Evolutionary conservation across 2,888 invertebrate species (phyloP).

Genomic region (Molanna angustata): DNA sequence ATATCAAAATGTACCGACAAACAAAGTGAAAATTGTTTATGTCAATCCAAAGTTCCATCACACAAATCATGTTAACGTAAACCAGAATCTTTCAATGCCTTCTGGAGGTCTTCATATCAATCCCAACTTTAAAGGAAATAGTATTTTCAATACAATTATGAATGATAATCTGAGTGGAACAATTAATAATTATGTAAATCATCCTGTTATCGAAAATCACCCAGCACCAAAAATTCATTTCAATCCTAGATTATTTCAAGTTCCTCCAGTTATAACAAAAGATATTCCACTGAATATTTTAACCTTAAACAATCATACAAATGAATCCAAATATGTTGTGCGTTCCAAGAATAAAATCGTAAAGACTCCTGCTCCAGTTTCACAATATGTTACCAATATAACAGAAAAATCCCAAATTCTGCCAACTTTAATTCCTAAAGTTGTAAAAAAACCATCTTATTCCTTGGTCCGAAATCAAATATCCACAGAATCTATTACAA

Average conservation of each 20-base stretch:
- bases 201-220: not conserved
- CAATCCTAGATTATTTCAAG: slow-evolving; percentile 48
- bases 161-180: not conserved
- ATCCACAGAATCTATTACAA: not conserved
- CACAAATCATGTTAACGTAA: slow-evolving; percentile 18
- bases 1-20: not conserved
- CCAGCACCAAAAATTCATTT: slow-evolving; percentile 44
- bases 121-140: slow-evolving; percentile 43
- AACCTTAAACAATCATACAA: not conserved
- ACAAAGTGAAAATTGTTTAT: not conserved
- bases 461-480: slow-evolving; percentile 20
- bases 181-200: not conserved
- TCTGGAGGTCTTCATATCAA: slow-evolving; percentile 40
- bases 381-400: too few relatives aligned
- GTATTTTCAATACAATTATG: not conserved
- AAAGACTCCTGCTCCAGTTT: too few relatives aligned
- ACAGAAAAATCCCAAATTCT: not conserved
- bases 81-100: slow-evolving; percentile 22
- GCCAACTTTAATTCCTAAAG: too few relatives aligned
- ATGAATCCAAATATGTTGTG: not conserved
- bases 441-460: slow-evolving; percentile 21
- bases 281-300: not conserved
- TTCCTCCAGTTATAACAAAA: not conserved
- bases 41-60: too few relatives aligned
- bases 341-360: not conserved